Evolutionary conservation across 2,113 vertebrate genomes (phyloP).

Genomic region (Cisticola juncidis): DNA sequence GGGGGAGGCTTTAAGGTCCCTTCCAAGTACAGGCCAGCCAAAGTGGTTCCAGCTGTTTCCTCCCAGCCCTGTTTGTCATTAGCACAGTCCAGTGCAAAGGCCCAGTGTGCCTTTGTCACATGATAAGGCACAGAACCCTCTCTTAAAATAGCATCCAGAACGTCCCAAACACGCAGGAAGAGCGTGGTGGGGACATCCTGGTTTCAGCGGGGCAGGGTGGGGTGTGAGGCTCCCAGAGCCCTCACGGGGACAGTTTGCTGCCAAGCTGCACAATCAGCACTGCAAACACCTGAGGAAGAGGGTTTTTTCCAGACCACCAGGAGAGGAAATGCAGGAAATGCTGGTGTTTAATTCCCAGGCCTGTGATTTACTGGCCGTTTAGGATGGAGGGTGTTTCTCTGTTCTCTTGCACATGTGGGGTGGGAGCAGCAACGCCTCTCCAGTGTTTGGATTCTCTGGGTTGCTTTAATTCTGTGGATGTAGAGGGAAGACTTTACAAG

Average conservation of each 20-base stretch:
- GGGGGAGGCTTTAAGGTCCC: fast-evolving
- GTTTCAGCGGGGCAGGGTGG: neutral
- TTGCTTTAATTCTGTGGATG: neutral
- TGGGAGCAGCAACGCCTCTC: neutral
- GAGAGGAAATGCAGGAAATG: neutral
- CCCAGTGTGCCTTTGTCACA: neutral
- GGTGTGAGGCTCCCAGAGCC: neutral
- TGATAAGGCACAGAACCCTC: neutral
- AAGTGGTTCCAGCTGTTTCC: neutral
- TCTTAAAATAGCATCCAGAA: neutral
- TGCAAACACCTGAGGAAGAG: neutral
- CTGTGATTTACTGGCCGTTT: neutral
- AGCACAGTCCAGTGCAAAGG: neutral
- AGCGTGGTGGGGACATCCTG: neutral
- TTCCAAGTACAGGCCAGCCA: neutral
- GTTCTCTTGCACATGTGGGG: fast-evolving
- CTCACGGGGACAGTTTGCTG: neutral
- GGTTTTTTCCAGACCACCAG: neutral
- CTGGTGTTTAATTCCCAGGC: neutral
- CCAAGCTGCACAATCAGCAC: neutral
- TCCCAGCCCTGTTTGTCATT: fast-evolving
- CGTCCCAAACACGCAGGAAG: neutral
- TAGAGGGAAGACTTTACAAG: neutral
- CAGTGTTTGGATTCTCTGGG: fast-evolving
- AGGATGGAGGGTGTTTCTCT: neutral